Evolutionary conservation across 2,888 invertebrate genomes (phyloP), one percentile per base, ranked within the genome.

Genomic region (Xylocampa areola): DNA sequence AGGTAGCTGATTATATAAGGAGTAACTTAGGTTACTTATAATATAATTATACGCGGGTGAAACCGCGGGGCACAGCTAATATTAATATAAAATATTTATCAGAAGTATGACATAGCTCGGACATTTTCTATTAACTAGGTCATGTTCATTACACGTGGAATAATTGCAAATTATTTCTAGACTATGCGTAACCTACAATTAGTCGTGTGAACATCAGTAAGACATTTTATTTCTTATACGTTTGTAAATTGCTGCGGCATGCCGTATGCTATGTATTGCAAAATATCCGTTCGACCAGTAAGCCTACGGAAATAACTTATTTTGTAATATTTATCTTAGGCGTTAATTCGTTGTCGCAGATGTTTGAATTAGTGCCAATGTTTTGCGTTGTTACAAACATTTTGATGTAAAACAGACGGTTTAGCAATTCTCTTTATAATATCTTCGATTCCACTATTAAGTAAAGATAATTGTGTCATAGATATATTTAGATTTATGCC

Each of bases 351-450:
- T 65, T 72, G 44, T 53, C 37, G 53, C 64, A 73, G 65, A 80
- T 80, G 70, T 73, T 84, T 86, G 84, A 84, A 73, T 66, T 63
- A 40, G 68, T 76, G 85, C 84, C 84, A 86, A 82, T 77, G 60
- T 39, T 43, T 47, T 54, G 51, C 43, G 61, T 61, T 55, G 59
- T 60, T 57, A 50, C 60, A 54, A 68, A 59, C 5, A 51, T 59
- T 53, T 57, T 55, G 48, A 63, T 60, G 48, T 59, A 39, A 29
- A 51, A 36, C 63, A 54, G 49, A 70, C 48, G 43, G 29, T 61
- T 30, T 33, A 29, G 14, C 13, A 5, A 14, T 50, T 47, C 30
- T 51, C 29, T 45, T 45, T 23, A 35, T 16, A 44, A 16, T 16
- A 60, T 37, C 13, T 43, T 39, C 11, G 8, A 40, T 39, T 48